Evolutionary conservation across 92 coral and sea anemone species (phyloP).

Genomic region (Parazoanthus swiftii): DNA sequence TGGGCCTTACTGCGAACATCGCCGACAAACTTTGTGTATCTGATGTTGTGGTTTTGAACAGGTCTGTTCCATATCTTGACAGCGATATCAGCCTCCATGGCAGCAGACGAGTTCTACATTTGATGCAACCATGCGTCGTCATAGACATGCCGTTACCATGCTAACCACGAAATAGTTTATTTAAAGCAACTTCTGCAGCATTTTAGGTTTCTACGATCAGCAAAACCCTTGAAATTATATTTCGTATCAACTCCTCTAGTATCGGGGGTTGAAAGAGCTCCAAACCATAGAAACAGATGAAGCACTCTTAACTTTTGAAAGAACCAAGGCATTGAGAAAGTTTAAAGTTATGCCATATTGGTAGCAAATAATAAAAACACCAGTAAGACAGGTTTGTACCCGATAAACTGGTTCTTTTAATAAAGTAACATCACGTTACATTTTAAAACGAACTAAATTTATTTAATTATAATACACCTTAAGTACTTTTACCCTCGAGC

Average conservation of each 20-base stretch:
- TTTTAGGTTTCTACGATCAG: no score
- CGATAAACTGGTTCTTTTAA: conserved; percentile 9
- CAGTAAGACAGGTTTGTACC: conserved; percentile 20
- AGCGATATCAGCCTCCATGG: conserved; percentile 23
- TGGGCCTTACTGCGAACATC: neutral
- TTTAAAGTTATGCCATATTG: neutral
- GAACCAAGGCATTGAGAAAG: neutral
- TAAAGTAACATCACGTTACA: neutral
- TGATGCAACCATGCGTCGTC: no score
- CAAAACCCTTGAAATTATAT: no score
- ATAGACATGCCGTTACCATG: no score
- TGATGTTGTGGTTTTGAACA: neutral
- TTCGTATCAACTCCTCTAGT: no score
- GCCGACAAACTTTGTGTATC: neutral
- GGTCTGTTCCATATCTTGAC: conserved; percentile 9
- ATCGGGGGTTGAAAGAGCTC: no score
- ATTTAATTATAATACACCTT: neutral
- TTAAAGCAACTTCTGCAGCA: no score
- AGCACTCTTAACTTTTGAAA: conserved; percentile 16
- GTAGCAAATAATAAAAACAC: neutral
- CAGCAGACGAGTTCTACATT: neutral
- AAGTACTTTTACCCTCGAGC: conserved; percentile 14
- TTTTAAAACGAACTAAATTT: neutral
- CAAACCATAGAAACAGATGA: neutral
- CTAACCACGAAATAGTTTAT: no score